Percentiles rank a stretch among this genome's conserved stretches.
Evolutionary conservation across 1,140 invertebrate species (phyloP).

Genomic region (Bombus affinis): DNA sequence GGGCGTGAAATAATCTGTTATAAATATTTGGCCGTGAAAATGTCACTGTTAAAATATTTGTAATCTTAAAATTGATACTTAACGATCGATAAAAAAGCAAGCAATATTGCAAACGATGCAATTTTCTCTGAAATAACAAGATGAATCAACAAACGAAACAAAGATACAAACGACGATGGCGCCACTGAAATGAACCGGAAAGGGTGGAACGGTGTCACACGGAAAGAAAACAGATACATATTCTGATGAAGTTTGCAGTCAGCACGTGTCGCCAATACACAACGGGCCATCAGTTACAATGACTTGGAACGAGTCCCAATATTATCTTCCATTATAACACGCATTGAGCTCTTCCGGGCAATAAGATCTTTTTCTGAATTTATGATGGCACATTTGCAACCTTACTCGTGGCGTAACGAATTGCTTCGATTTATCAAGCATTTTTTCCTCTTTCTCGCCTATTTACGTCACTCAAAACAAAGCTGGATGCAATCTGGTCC

Average conservation of each 20-base stretch:
- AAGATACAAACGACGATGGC: slow-evolving; percentile 2
- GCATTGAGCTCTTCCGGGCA: slow-evolving; percentile 72
- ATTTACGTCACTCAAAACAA: neutral
- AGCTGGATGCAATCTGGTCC: too few species aligned
- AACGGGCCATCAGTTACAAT: slow-evolving; percentile 64
- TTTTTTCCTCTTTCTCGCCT: neutral
- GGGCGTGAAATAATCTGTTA: too few species aligned
- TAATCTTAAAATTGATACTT: too few species aligned
- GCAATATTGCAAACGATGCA: neutral
- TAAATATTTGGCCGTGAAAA: too few species aligned
- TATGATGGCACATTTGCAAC: slow-evolving; percentile 58
- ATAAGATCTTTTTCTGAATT: slow-evolving; percentile 72
- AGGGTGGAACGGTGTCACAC: neutral
- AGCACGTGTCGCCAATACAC: slow-evolving; percentile 43
- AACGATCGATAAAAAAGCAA: neutral
- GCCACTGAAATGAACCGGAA: slow-evolving; percentile 39
- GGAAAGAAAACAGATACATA: slow-evolving; percentile 25
- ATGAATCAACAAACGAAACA: neutral
- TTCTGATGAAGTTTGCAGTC: slow-evolving; percentile 51
- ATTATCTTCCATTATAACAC: slow-evolving; percentile 73
- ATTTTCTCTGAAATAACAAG: neutral
- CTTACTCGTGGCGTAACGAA: slow-evolving; percentile 64
- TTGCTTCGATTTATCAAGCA: slow-evolving; percentile 70
- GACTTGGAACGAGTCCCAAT: slow-evolving; percentile 66
- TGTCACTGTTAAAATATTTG: too few species aligned